Conservation (phyloP, 2,888 invertebrate species). For the Cephus spinipes region DNA sequence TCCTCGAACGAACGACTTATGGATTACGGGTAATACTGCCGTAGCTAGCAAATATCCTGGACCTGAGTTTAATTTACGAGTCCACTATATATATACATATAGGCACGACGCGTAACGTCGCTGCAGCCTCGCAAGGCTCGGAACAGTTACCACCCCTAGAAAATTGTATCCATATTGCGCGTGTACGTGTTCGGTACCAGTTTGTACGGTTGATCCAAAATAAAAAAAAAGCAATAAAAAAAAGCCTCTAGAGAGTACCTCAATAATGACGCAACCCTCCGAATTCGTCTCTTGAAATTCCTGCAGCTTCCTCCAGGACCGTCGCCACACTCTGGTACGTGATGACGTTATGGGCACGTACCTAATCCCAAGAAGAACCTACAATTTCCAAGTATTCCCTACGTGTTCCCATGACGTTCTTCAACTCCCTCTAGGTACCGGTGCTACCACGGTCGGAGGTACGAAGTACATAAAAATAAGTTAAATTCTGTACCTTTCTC, state of each 20-base stretch:
- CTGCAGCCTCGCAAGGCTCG: not conserved
- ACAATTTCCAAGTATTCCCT: not conserved
- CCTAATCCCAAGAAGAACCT: not conserved
- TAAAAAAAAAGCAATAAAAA: not conserved
- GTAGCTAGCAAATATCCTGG: not conserved
- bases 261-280: not conserved
- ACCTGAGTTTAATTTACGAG: not conserved
- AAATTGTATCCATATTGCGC: not conserved
- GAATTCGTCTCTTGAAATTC: not conserved
- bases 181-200: not conserved
- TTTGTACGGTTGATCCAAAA: not conserved
- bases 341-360: not conserved
- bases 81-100: not conserved
- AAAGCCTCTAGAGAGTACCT: not conserved
- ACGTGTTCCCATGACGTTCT: not conserved
- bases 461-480: not conserved
- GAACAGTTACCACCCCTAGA: not conserved
- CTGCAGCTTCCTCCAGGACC: not conserved
- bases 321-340: not conserved
- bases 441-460: not conserved
- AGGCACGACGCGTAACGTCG: not conserved
- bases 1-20: not conserved
- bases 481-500: not conserved
- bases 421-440: not conserved
- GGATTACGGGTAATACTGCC: not conserved